A percentile compares a stretch with the other conserved stretches of the same genome.
phyloP scores from a whole-genome alignment of 2,888 invertebrate genomes.

The Pseudococcus longispinus region DNA sequence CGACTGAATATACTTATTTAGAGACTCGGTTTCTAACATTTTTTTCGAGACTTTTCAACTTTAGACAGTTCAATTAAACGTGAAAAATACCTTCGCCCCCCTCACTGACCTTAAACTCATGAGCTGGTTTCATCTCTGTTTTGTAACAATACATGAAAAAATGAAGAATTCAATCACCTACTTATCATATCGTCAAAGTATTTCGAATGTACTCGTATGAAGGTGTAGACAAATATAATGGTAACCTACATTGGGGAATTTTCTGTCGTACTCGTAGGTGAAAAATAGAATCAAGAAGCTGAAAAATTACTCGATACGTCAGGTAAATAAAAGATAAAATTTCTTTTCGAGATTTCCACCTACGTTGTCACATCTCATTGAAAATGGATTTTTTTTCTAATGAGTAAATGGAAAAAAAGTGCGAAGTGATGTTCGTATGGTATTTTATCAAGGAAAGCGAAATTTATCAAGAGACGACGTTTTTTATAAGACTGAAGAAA shows the following conservation, averaged over 20 bases:
- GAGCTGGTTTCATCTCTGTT: no score
- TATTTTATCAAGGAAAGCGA: background rate
- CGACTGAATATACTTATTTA: no score
- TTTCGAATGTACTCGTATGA: background rate
- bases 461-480: conserved; percentile 8
- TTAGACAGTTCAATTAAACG: no score
- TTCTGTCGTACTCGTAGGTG: background rate
- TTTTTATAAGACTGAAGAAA: background rate
- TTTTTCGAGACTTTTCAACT: no score
- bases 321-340: conserved; percentile 1
- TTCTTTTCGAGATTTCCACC: background rate
- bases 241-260: background rate
- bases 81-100: no score
- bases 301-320: background rate
- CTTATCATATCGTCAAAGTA: background rate
- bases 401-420: background rate
- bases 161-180: no score
- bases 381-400: conserved; percentile 4
- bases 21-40: no score
- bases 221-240: background rate
- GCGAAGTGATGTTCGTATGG: background rate
- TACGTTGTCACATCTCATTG: background rate
- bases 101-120: no score
- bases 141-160: no score
- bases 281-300: background rate